A percentile compares a stretch with the other conserved stretches of the same genome.
Conservation (phyloP, 2,113 vertebrate genomes). For the Corythornis cristatus region DNA sequence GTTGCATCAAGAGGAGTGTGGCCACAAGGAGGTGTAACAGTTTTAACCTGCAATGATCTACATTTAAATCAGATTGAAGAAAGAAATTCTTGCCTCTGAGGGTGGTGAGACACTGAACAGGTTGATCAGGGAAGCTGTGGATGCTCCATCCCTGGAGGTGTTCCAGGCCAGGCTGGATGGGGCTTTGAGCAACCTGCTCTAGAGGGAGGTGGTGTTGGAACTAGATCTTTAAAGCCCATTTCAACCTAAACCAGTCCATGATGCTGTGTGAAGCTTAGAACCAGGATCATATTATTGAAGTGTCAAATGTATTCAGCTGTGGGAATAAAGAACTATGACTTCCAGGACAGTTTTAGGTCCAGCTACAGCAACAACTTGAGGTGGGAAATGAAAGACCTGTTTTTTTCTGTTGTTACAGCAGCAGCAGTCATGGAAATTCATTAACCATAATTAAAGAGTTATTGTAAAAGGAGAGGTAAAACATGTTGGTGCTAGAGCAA, state of each 20-base stretch:
- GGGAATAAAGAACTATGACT: background rate
- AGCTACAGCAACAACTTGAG: slow-evolving; percentile 43
- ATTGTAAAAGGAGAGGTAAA: background rate
- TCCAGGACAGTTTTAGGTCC: background rate
- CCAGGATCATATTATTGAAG: background rate
- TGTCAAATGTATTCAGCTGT: background rate
- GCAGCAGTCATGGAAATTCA: background rate
- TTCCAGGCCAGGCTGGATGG: background rate
- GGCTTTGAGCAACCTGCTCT: background rate
- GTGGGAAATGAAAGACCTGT: background rate
- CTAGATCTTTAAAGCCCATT: background rate
- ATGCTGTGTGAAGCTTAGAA: background rate
- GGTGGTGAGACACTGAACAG: background rate
- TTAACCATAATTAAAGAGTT: background rate
- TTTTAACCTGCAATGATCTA: background rate
- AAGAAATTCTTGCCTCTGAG: background rate
- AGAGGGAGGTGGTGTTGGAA: background rate
- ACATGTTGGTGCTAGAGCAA: background rate
- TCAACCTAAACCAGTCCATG: background rate
- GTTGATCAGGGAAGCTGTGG: background rate
- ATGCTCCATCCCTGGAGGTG: background rate
- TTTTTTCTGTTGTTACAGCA: background rate
- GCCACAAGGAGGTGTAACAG: background rate
- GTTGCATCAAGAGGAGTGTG: background rate
- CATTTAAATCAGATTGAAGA: background rate